Evolutionary conservation across 92 coral and sea anemone species (phyloP), one percentile per base, ranked within the genome.

Genomic region (Epizoanthus illoricatus): DNA sequence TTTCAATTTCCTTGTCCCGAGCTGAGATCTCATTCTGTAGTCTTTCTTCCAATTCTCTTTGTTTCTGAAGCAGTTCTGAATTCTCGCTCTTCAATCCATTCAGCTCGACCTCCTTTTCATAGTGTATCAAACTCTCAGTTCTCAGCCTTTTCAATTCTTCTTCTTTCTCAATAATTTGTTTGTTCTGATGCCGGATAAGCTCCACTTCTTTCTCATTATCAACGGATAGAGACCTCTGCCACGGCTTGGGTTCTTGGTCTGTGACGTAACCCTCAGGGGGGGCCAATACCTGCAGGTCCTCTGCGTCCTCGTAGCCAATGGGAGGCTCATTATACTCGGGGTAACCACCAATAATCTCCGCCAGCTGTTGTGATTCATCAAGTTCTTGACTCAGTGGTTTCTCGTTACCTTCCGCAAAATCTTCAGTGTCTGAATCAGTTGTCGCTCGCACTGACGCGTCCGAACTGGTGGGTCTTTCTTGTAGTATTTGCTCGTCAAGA

Each of bases 1-100:
- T 84, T 69, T 93, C 92, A 63, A 93, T 93, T 80, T 93, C 97
- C 16, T 87, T 76, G 73, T 90, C 89, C 15, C 92, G 85, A 33
- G 75, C 39, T 15, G 69, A 24, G 41, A 88, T 65, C 61, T 90
- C 97, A 6, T 59, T 61, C 19, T 76, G 62, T 23, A 80, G 71
- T 72, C 69, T 91, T 13, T 84, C 89, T 69, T 82, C 86, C 21
- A 87, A 67, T 52, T 85, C 92, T 16, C 85, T 74, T 24, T 81
- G 66, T 63, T 86, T 88, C 43, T 54, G 65, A 4, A 84, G 56
- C 58, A 85, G 62, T 5, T 86, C 84, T 10, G 80, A 87, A 24
- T 80, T 89, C 63, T 93, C 87, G 33, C 75, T 66, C 80, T 80
- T 90, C 64, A 86, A 79, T 39, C 62, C 81, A 62, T 88, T 81